Base-by-base conservation (phyloP, 2,113 vertebrate species). In the Apodemus sylvaticus region DNA sequence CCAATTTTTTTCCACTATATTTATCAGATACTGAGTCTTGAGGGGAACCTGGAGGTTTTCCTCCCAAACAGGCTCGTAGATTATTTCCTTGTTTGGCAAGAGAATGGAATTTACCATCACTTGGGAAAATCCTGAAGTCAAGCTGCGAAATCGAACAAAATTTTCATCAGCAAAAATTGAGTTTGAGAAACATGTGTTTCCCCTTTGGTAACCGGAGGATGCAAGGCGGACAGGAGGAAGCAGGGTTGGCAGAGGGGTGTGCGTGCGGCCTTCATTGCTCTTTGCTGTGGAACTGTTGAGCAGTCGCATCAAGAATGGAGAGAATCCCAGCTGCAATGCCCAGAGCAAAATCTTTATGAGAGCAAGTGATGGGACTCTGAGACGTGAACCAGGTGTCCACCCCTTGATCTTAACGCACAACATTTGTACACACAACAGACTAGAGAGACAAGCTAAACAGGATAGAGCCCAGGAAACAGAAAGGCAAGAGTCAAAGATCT, bases 161-260 rank as follows among this genome's bases (percentile, higher is more conserved):
- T 97, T 97, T 95, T 97, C 96, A 94, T 97, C 94, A 96, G 97
- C 91, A 96, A 97, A 97, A 97, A 95, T 82, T 85, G 87, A 97
- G 94, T 94, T 96, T 97, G 93, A 95, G 95, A 95, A 97, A 95
- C 97, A 97, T 96, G 95, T 97, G 97, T 97, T 98, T 97, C 96
- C 87, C 96, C 93, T 97, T 98, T 97, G 94, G 96, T 96, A 91
- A 97, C 81, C 55, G 79, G 94, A 97, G 93, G 94, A 89, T 93
- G 60, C 19, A 1, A 96, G 94, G 95, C 94, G 91, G 93, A 96
- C 68, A 94, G 94, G 86, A 94, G 94, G 86, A 97, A 97, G 76
- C 87, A 51, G 78, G 87, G 90, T 89, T 87, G 96, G 71, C 9
- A 1, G 62, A 9, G 62, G 62, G 90, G 92, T 82, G 74, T 70